phyloP scores from a whole-genome alignment of 1,140 invertebrate genomes.

The Bombus ignitus region DNA sequence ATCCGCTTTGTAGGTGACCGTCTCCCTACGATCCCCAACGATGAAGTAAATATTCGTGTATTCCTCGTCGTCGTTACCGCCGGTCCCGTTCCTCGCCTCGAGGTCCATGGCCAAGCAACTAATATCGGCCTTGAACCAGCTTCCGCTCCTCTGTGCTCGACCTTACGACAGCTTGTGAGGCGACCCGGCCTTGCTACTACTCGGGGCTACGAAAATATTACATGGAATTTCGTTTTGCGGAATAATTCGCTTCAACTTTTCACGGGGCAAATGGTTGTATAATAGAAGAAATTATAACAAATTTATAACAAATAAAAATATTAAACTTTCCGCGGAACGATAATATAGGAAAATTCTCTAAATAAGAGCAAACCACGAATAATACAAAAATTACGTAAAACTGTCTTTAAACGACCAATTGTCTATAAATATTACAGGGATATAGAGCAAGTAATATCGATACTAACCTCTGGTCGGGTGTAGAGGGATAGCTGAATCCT shows the following conservation, averaged over 20 bases:
- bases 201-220: constrained; percentile 51
- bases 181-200: constrained; percentile 67
- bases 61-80: constrained; percentile 72
- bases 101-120: constrained; percentile 79
- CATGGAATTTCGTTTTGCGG: background rate
- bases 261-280: too few species aligned
- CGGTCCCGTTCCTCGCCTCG: constrained; percentile 78
- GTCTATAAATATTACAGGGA: too few species aligned
- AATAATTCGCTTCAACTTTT: too few species aligned
- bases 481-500: constrained; percentile 75
- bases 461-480: constrained; percentile 65
- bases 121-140: constrained; percentile 67
- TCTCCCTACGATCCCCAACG: constrained; percentile 83
- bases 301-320: background rate
- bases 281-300: too few species aligned
- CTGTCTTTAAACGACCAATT: too few species aligned
- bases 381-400: too few species aligned
- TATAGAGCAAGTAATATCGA: too few species aligned
- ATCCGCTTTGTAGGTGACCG: constrained; percentile 82
- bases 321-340: too few species aligned
- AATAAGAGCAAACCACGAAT: too few species aligned
- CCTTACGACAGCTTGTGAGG: constrained; percentile 52
- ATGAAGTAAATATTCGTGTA: constrained; percentile 81
- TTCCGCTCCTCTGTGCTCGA: constrained; percentile 65
- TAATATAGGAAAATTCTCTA: too few species aligned